Evolutionary conservation across 23 tunicate species (phyloP).

Genomic region (Styela plicata): DNA sequence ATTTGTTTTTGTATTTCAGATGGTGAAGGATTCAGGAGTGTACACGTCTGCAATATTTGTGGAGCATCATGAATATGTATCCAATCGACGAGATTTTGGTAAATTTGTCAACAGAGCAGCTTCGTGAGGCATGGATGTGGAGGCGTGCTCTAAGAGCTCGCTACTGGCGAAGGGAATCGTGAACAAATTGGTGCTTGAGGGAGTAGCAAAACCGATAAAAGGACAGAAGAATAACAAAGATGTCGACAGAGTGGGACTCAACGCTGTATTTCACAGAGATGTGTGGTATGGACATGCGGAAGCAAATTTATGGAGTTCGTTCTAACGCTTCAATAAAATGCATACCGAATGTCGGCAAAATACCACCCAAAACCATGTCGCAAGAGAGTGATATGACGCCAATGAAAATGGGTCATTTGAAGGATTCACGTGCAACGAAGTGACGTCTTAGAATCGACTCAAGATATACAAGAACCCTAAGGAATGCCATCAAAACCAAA

Average conservation of each 20-base stretch:
- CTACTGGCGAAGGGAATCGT: slow-evolving; percentile 25
- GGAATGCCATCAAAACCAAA: background rate
- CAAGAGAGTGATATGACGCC: slow-evolving; percentile 1
- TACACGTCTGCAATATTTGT: slow-evolving; percentile 65
- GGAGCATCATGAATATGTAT: slow-evolving; percentile 1
- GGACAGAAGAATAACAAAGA: slow-evolving; percentile 5
- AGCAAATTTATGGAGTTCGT: background rate
- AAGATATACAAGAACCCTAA: background rate
- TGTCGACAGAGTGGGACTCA: background rate
- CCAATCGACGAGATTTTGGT: slow-evolving; percentile 59
- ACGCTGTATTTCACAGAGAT: slow-evolving; percentile 1
- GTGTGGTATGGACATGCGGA: background rate
- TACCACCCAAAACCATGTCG: background rate
- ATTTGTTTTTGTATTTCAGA: slow-evolving; percentile 67
- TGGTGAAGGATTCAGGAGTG: slow-evolving; percentile 21
- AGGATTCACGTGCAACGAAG: background rate
- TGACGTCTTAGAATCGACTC: slow-evolving; percentile 9
- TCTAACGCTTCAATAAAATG: background rate
- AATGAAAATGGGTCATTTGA: background rate
- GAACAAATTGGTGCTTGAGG: background rate
- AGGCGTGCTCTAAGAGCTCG: slow-evolving; percentile 51
- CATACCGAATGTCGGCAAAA: background rate
- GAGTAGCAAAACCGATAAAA: slow-evolving; percentile 7
- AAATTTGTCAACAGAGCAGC: slow-evolving; percentile 31
- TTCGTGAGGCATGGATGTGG: slow-evolving; percentile 48